Evolutionary conservation across 1,140 invertebrate species (phyloP).

Genomic region (Drosophila bifasciata): DNA sequence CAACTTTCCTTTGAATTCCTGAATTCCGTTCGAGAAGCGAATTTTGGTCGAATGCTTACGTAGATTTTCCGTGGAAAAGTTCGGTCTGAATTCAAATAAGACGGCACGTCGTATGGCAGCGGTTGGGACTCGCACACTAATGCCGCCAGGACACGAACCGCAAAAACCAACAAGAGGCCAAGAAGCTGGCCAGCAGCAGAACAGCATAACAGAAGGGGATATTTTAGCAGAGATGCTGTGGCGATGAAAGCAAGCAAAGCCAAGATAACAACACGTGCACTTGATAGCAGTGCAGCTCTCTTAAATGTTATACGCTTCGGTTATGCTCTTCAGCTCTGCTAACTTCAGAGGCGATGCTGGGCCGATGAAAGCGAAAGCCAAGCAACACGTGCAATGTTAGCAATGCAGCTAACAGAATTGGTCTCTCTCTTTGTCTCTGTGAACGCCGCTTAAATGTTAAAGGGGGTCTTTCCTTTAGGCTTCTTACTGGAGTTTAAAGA

Average conservation of each 20-base stretch:
- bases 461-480: slow-evolving; percentile 1
- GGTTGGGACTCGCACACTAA: slow-evolving; percentile 22
- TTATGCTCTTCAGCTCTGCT: no score
- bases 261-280: slow-evolving; percentile 68
- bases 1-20: no score
- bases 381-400: slow-evolving; percentile 65
- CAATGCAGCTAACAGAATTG: slow-evolving; percentile 9
- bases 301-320: slow-evolving; percentile 19
- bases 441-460: slow-evolving; percentile 39
- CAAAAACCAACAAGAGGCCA: background rate
- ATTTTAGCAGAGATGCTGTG: slow-evolving; percentile 46
- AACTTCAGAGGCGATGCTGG: slow-evolving; percentile 45
- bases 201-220: slow-evolving; percentile 2
- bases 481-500: no score
- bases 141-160: slow-evolving; percentile 12
- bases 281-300: slow-evolving; percentile 36
- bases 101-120: slow-evolving; percentile 26
- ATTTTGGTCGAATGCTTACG: slow-evolving; percentile 1
- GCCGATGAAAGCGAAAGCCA: slow-evolving; percentile 49
- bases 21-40: no score
- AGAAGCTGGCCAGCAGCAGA: slow-evolving; percentile 5
- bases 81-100: background rate
- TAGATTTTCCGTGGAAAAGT: background rate
- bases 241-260: slow-evolving; percentile 52
- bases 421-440: slow-evolving; percentile 1